Conservation (phyloP, 2,888 invertebrate genomes). For the Scaeva pyrastri region DNA sequence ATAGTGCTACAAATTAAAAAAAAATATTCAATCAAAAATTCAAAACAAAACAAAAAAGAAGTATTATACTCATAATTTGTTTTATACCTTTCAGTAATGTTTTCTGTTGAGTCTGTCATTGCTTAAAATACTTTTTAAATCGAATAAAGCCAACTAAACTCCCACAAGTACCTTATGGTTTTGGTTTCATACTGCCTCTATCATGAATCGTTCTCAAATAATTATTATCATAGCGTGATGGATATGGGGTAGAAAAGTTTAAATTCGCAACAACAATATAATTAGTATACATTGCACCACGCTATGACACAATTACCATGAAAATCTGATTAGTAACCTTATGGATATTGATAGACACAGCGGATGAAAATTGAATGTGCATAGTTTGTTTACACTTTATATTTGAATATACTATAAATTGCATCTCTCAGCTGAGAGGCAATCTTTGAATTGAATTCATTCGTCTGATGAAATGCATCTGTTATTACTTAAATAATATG, state of each 20-base stretch:
- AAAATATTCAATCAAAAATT: neutral
- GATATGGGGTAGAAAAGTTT: neutral
- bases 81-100: slow-evolving; percentile 7
- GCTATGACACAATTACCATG: slow-evolving; percentile 6
- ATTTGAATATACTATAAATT: too few species aligned
- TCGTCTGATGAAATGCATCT: too few species aligned
- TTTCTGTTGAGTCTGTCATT: slow-evolving; percentile 1
- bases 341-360: neutral
- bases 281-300: slow-evolving; percentile 33
- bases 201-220: too few species aligned
- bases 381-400: too few species aligned
- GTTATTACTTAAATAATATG: too few species aligned
- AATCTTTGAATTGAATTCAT: too few species aligned
- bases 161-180: neutral
- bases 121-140: neutral
- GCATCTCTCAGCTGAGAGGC: too few species aligned
- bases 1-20: neutral
- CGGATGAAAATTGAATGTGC: neutral
- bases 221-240: neutral
- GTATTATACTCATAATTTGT: too few species aligned
- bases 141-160: neutral
- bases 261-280: slow-evolving; percentile 39
- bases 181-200: too few species aligned
- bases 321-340: slow-evolving; percentile 16
- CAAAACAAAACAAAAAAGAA: neutral